These are phyloP conservation scores for Drosophila biarmipes DNA, from an alignment of 1,140 invertebrate species.

Conservation along the genomic window DNA sequence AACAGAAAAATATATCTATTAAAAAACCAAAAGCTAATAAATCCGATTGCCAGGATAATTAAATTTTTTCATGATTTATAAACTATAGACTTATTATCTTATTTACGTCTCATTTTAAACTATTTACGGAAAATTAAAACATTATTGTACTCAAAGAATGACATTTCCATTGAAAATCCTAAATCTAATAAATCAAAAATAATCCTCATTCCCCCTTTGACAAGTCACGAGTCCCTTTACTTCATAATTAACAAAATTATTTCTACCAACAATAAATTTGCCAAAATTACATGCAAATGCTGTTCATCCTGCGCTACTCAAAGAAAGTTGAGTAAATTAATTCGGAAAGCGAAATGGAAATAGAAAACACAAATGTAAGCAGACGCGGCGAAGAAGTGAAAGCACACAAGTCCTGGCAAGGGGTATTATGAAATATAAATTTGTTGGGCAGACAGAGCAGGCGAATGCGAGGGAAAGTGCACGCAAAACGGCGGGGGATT, in stretches of 20 bases:
- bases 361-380: slow-evolving; percentile 34
- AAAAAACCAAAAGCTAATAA: too few species aligned
- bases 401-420: slow-evolving; percentile 1
- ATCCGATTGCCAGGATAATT: too few species aligned
- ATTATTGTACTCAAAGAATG: too few species aligned
- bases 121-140: too few species aligned
- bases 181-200: not conserved
- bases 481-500: slow-evolving; percentile 22
- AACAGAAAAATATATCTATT: too few species aligned
- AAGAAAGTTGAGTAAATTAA: slow-evolving; percentile 64
- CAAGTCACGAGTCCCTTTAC: not conserved
- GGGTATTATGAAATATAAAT: slow-evolving; percentile 6
- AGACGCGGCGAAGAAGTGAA: slow-evolving; percentile 33
- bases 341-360: slow-evolving; percentile 38
- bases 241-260: slow-evolving; percentile 36
- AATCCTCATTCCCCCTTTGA: too few species aligned
- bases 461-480: slow-evolving; percentile 49
- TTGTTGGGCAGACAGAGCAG: slow-evolving; percentile 40
- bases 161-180: not conserved
- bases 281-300: slow-evolving; percentile 39
- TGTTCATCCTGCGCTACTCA: slow-evolving; percentile 6
- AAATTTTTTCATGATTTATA: too few species aligned
- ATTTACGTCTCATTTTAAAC: too few species aligned
- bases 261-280: slow-evolving; percentile 23
- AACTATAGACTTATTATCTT: too few species aligned